A percentile compares a stretch with the other conserved stretches of the same genome.
These are phyloP conservation scores for Diarsia dahlii DNA, from an alignment of 2,888 invertebrate species.

Conservation along the genomic window DNA sequence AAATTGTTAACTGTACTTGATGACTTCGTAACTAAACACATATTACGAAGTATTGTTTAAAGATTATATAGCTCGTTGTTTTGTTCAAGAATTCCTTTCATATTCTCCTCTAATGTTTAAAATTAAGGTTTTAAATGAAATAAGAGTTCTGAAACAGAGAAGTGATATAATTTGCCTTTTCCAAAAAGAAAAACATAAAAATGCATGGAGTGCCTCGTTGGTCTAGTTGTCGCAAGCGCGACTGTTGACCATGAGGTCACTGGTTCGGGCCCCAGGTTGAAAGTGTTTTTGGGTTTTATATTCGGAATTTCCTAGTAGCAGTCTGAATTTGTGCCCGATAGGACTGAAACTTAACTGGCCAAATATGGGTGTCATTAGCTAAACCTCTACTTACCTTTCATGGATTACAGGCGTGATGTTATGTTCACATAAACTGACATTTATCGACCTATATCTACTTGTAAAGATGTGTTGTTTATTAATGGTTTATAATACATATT, in stretches of 20 bases:
- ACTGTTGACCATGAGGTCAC: too few relatives aligned
- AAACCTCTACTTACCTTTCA: too few relatives aligned
- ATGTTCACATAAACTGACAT: conserved; percentile 3
- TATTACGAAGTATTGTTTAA: conserved; percentile 75
- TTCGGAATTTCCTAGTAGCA: too few relatives aligned
- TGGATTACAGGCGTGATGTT: too few relatives aligned
- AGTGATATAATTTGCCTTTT: conserved; percentile 20
- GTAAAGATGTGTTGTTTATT: conserved; percentile 50
- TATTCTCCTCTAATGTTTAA: conserved; percentile 13
- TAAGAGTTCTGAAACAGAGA: too few relatives aligned
- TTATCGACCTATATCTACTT: conserved; percentile 20
- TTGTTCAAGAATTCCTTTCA: conserved; percentile 40
- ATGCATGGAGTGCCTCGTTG: neutral
- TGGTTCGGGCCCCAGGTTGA: too few relatives aligned
- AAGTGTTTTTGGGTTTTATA: too few relatives aligned
- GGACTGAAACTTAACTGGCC: too few relatives aligned
- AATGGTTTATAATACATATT: conserved; percentile 62
- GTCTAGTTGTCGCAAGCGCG: too few relatives aligned
- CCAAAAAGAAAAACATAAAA: too few relatives aligned
- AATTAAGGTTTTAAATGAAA: conserved; percentile 15
- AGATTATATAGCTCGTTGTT: conserved; percentile 53
- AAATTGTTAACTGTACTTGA: conserved; percentile 89
- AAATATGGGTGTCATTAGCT: too few relatives aligned
- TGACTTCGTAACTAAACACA: conserved; percentile 85
- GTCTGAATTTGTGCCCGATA: too few relatives aligned